phyloP scores from a whole-genome alignment of 2,113 vertebrate species.

The Octodon degus region DNA sequence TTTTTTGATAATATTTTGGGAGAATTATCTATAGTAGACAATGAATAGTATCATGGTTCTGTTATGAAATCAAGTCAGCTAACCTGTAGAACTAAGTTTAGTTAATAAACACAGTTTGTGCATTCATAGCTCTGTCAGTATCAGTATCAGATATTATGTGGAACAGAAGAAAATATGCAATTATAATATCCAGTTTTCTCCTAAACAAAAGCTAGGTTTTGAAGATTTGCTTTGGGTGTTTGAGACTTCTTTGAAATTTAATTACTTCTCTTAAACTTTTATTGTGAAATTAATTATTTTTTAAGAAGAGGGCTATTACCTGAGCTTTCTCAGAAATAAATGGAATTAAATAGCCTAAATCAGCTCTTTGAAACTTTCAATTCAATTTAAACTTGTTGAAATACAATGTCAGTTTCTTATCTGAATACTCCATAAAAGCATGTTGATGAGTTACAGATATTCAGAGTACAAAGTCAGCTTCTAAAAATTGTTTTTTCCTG shows the following conservation, averaged over 20 bases:
- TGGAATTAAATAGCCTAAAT: not conserved
- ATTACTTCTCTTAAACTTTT: slow-evolving; percentile 61
- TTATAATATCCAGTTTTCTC: slow-evolving; percentile 26
- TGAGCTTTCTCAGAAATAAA: slow-evolving; percentile 57
- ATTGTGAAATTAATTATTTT: slow-evolving; percentile 68
- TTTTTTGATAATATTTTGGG: not conserved
- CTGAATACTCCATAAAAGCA: not conserved
- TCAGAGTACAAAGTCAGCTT: slow-evolving; percentile 27
- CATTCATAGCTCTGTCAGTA: slow-evolving; percentile 1
- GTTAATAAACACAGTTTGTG: not conserved
- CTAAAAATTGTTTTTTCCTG: not conserved
- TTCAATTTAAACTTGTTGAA: slow-evolving; percentile 68
- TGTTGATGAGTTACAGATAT: slow-evolving; percentile 9
- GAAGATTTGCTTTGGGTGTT: not conserved
- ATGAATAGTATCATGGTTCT: not conserved
- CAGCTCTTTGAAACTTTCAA: not conserved
- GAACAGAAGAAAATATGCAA: not conserved
- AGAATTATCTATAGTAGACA: not conserved
- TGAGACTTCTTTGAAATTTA: slow-evolving; percentile 57
- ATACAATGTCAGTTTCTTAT: slow-evolving; percentile 61
- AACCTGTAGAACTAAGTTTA: not conserved
- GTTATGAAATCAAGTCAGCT: not conserved
- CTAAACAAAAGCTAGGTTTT: slow-evolving; percentile 53
- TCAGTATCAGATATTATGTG: not conserved
- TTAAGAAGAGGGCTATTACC: slow-evolving; percentile 26